Base-by-base conservation (phyloP, 2,797 vertebrate species). In the Ptychadena robeensis region DNA sequence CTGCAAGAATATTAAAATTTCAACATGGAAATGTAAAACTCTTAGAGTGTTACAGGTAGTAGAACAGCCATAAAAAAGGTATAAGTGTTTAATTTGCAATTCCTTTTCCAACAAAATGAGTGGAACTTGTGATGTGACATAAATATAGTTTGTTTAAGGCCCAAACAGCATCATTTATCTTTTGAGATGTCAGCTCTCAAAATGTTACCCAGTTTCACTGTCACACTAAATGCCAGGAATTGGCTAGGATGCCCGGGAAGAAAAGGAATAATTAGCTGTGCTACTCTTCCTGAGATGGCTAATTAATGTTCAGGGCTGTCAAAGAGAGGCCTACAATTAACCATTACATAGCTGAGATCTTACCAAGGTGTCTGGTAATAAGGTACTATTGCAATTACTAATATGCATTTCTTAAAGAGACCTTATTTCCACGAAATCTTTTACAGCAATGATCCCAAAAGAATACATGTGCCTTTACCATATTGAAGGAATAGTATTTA, bases 221-320 rank as follows among this genome's bases (percentile, higher is more conserved):
- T 94, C 93, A 88, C 87, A 89, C 90, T 90, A 94, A 94, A 93
- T 94, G 93, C 93, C 93, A 94, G 91, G 92, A 94, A 93, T 93
- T 91, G 93, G 92, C 93, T 93, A 30, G 69, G 77, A 84, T 70
- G 77, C 77, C 82, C 71, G 30, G 65, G 83, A 85, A 85, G 88
- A 89, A 92, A 89, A 79, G 85, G 91, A 94, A 93, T 94, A 94
- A 94, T 94, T 94, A 94, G 94, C 91, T 93, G 92, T 92, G 91
- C 90, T 91, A 94, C 91, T 93, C 92, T 93, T 94, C 94, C 91
- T 90, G 92, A 93, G 94, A 94, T 92, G 92, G 92, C 93, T 94
- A 94, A 94, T 94, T 94, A 94, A 94, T 93, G 92, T 89, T 85
- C 92, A 27, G 38, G 2, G 65, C 73, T 85, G 78, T 85, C 83